Conservation (phyloP, 2,797 vertebrate species). For the Fistularia tabacaria region DNA sequence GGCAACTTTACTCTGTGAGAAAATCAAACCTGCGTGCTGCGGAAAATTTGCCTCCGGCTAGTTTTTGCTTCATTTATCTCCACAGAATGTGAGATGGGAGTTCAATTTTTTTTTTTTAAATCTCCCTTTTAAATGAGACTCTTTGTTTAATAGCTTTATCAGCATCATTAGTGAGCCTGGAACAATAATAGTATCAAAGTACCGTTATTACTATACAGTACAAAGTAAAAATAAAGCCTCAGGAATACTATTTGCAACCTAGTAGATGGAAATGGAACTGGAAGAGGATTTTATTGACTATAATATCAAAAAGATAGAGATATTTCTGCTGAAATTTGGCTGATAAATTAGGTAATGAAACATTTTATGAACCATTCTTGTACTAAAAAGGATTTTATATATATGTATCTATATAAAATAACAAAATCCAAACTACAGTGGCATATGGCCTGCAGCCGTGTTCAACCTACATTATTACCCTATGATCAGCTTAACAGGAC, state of each 20-base stretch:
- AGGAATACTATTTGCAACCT: conserved; percentile 26
- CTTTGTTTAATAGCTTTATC: conserved; percentile 51
- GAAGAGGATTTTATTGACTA: not conserved
- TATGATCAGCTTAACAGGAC: too few relatives aligned
- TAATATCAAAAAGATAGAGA: not conserved
- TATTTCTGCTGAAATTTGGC: too few relatives aligned
- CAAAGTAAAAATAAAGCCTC: not conserved
- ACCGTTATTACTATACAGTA: conserved; percentile 16
- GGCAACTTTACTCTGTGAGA: conserved; percentile 77
- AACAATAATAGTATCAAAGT: conserved; percentile 56
- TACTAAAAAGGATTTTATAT: too few relatives aligned
- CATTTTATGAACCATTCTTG: too few relatives aligned
- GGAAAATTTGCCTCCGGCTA: conserved; percentile 60
- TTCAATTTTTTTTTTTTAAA: conserved; percentile 35
- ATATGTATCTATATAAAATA: too few relatives aligned
- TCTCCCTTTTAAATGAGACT: conserved; percentile 35
- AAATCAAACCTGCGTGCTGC: conserved; percentile 74
- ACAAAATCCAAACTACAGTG: too few relatives aligned
- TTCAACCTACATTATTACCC: too few relatives aligned
- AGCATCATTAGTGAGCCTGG: conserved; percentile 43
- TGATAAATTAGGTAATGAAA: too few relatives aligned
- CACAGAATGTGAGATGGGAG: conserved; percentile 54
- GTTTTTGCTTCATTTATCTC: conserved; percentile 57
- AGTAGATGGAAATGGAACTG: conserved; percentile 21
- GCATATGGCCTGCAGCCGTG: too few relatives aligned